Base-by-base conservation (phyloP, 1,140 invertebrate genomes). In the Drosophila repleta region DNA sequence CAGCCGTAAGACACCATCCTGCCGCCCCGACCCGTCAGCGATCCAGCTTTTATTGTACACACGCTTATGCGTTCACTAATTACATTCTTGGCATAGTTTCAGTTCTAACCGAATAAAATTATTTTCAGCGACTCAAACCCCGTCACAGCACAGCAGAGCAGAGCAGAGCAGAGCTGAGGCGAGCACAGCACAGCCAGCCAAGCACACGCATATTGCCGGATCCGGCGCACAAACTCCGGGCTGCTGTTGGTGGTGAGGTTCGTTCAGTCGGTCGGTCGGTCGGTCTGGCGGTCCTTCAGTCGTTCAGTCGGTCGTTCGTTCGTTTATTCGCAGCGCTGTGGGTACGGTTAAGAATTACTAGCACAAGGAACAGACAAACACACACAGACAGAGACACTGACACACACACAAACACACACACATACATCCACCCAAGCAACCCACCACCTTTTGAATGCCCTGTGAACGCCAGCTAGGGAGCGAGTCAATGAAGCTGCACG, bases 21-120 rank as follows among this genome's bases (percentile, higher is more conserved):
- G 3, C 24, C 39, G 91, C 92, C 90, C 11, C 3, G 91, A 92
- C 90, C 91, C 18, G 58, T 66, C 52, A 56, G 52, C 52, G 68
- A 56, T 66, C 32, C 69, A 60, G 69, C 70, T 73, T 73, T 67
- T 76, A 76, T 76, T 76, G 70, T 76, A 76, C 93, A 93, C 93
- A 74, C 93, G 93, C 93, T 76, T 94, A 74, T 77, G 70, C 94
- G 94, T 94, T 95, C 95, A 95, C 95, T 96, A 96, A 96, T 96
- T 96, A 95, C 95, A 96, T 96, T 96, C 95, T 96, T 96, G 95
- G 95, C 95, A 96, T 96, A 96, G 95, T 96, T 96, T 95, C 95
- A 85, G 68, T 85, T 82, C 76, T 83, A 83, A 83, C 80, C 80
- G 77, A 83, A 83, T 83, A 80, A 82, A 82, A 82, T 80, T 82